Conservation (phyloP, 2,888 invertebrate species). For the Sycophila texana region DNA sequence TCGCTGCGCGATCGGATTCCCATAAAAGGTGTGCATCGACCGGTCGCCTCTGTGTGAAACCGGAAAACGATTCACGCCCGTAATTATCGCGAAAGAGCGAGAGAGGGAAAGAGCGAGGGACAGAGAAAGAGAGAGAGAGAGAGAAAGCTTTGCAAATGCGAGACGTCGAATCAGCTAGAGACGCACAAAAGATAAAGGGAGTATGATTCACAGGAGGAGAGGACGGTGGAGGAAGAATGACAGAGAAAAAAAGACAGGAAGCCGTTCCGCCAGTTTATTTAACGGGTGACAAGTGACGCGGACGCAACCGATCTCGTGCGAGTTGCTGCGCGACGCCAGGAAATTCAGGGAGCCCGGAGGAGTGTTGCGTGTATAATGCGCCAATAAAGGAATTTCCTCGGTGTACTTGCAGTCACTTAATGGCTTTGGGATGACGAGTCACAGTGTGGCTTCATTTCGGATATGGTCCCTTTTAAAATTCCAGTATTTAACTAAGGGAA, state of each 20-base stretch:
- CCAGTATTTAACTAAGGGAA: too few relatives aligned
- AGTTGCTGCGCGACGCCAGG: background rate
- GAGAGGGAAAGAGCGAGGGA: background rate
- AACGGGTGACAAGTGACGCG: conserved; percentile 42
- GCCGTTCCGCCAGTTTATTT: conserved; percentile 53
- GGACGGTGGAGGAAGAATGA: background rate
- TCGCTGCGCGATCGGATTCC: background rate
- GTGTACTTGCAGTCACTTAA: too few relatives aligned
- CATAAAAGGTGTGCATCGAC: conserved; percentile 41
- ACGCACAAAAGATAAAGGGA: background rate
- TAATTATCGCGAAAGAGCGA: conserved; percentile 42
- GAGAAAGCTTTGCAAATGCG: conserved; percentile 7
- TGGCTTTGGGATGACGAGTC: too few relatives aligned
- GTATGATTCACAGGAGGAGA: conserved; percentile 23
- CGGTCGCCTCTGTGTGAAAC: conserved; percentile 28
- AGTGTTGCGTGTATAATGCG: too few relatives aligned
- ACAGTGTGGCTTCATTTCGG: too few relatives aligned
- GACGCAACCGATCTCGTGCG: background rate
- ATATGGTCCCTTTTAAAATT: too few relatives aligned
- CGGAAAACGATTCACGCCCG: conserved; percentile 54
- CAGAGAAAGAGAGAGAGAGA: conserved; percentile 42
- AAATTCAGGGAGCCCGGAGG: background rate
- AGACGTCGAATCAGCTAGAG: background rate
- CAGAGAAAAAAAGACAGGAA: conserved; percentile 44
- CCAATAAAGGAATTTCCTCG: too few relatives aligned